Percentiles rank a stretch among this genome's conserved stretches.
phyloP scores from a whole-genome alignment of 2,797 vertebrate species.

The Alcedo atthis region DNA sequence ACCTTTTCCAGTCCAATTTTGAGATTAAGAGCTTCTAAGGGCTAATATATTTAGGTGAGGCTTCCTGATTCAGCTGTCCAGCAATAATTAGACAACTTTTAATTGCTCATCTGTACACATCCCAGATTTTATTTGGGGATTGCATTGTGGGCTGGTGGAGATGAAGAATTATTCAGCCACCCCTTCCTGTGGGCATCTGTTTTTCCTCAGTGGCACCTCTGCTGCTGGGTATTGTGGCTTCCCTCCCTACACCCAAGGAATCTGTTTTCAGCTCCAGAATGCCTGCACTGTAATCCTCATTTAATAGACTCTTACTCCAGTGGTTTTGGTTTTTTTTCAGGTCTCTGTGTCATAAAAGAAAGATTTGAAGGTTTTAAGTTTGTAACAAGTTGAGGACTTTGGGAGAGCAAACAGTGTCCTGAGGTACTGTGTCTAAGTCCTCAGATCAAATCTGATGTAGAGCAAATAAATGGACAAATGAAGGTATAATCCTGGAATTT shows the following conservation, averaged over 20 bases:
- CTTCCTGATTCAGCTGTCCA: background rate
- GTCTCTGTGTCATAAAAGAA: background rate
- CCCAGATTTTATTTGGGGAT: background rate
- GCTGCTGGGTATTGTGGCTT: background rate
- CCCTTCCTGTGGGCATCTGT: fast-evolving
- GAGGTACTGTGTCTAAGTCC: background rate
- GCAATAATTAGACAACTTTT: background rate
- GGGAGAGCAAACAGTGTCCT: background rate
- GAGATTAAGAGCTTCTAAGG: background rate
- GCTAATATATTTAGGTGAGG: background rate
- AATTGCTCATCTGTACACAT: background rate
- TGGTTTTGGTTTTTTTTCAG: background rate
- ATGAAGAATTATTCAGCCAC: background rate
- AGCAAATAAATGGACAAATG: conserved; percentile 30
- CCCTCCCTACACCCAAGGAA: background rate
- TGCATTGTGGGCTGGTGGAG: background rate
- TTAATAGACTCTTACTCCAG: background rate
- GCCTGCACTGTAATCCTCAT: background rate
- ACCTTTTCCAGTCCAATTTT: background rate
- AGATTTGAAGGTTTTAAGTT: conserved; percentile 28
- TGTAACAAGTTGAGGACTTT: background rate
- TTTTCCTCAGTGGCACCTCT: background rate
- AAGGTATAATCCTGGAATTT: conserved; percentile 29
- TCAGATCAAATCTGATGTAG: background rate
- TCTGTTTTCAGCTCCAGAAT: background rate